Conservation (phyloP, 2,888 invertebrate species). For the Nymphalis c-album region DNA sequence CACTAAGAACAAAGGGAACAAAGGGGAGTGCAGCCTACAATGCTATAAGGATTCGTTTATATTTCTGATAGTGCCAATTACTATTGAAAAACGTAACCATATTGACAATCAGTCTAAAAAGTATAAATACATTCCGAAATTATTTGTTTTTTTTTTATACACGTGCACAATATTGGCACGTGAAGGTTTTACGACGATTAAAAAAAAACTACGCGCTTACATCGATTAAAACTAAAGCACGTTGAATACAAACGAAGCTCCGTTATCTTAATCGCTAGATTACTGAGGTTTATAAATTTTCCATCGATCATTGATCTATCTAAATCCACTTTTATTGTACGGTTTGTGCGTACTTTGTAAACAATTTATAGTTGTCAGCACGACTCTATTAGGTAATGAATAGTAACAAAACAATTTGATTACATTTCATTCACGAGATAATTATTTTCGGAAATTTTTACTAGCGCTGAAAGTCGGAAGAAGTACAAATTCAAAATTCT, state of each 20-base stretch:
- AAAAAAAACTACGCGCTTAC: background rate
- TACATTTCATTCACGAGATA: background rate
- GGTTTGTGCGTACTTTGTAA: background rate
- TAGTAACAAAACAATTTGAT: background rate
- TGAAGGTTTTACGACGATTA: background rate
- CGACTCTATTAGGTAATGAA: background rate
- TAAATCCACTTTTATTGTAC: constrained; percentile 27
- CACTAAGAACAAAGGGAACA: too few relatives aligned
- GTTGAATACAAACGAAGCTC: background rate
- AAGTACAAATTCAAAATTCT: too few relatives aligned
- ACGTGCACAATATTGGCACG: too few relatives aligned
- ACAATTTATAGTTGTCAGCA: background rate
- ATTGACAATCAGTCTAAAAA: too few relatives aligned
- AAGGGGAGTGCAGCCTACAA: too few relatives aligned
- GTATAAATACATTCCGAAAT: too few relatives aligned
- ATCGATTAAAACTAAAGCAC: background rate
- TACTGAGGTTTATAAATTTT: constrained; percentile 23
- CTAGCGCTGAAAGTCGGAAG: background rate
- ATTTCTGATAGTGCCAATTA: too few relatives aligned
- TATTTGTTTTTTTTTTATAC: too few relatives aligned
- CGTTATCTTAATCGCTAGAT: constrained; percentile 25
- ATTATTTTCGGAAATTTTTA: background rate
- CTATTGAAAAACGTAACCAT: too few relatives aligned
- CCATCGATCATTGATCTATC: constrained; percentile 34
- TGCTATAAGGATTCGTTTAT: too few relatives aligned